A percentile compares a stretch with the other conserved stretches of the same genome.
Conservation (phyloP, 2,888 invertebrate genomes). For the Hanleya hanleyi region DNA sequence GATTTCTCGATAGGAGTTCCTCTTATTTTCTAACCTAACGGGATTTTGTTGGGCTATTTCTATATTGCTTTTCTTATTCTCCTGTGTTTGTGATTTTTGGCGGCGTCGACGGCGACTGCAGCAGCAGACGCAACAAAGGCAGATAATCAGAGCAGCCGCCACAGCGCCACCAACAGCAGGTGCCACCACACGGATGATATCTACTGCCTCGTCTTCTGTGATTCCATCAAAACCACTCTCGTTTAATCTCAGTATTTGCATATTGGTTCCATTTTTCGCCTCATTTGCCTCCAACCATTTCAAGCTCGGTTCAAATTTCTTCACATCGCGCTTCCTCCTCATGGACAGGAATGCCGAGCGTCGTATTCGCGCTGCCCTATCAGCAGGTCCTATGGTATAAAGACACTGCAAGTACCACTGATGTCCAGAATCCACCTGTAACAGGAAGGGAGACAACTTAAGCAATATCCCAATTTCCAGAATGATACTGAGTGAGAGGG, state of each 20-base stretch:
- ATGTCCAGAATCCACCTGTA: conserved; percentile 69
- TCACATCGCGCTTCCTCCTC: neutral
- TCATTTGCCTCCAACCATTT: conserved; percentile 23
- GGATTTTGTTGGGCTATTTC: conserved; percentile 46
- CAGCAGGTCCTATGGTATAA: conserved; percentile 64
- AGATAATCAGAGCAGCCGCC: conserved; percentile 16
- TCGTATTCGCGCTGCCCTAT: conserved; percentile 44
- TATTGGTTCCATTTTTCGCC: conserved; percentile 61
- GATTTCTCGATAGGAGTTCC: conserved; percentile 14
- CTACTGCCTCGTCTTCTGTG: neutral
- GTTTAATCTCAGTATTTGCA: conserved; percentile 28
- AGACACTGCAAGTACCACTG: conserved; percentile 74
- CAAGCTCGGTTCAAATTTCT: neutral
- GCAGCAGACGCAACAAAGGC: conserved; percentile 32
- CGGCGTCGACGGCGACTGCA: conserved; percentile 30
- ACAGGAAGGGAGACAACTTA: too few relatives aligned
- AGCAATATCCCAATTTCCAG: too few relatives aligned
- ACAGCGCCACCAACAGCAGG: conserved; percentile 21
- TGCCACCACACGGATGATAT: conserved; percentile 1
- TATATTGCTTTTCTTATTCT: conserved; percentile 39
- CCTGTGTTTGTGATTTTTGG: conserved; percentile 24
- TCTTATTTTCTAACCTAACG: conserved; percentile 24
- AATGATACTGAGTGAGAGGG: too few relatives aligned
- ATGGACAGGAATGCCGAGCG: conserved; percentile 39
- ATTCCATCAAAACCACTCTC: neutral